These are phyloP conservation scores for Eulemur mongoz DNA, from an alignment of 2,797 vertebrate species.

Conservation along the genomic window DNA sequence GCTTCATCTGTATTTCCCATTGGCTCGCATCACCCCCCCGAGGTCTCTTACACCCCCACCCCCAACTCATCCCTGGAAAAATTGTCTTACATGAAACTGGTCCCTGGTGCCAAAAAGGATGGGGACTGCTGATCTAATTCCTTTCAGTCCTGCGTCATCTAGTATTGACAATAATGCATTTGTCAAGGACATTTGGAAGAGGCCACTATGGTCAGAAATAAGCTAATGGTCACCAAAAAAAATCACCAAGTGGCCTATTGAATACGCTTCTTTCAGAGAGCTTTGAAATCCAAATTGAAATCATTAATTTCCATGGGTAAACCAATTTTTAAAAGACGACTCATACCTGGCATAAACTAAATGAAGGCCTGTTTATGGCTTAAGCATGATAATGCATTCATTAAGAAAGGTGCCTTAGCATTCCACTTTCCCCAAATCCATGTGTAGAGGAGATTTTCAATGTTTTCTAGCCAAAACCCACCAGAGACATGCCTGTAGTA, in stretches of 20 bases:
- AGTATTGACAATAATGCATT: background rate
- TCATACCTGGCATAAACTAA: background rate
- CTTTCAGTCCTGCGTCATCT: background rate
- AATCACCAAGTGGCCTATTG: background rate
- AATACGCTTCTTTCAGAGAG: background rate
- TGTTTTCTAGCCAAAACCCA: background rate
- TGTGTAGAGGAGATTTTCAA: background rate
- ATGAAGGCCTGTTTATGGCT: background rate
- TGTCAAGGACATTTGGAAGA: background rate
- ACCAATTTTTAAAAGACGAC: background rate
- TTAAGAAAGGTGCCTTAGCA: background rate
- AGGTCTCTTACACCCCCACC: no score
- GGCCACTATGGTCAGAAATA: background rate
- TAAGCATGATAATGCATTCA: background rate
- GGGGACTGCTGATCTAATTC: background rate
- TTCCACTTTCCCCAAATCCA: background rate
- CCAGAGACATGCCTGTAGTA: background rate
- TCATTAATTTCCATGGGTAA: background rate
- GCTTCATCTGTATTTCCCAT: no score
- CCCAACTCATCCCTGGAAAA: no score
- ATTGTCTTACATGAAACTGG: no score
- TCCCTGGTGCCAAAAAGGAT: no score
- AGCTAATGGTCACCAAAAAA: background rate
- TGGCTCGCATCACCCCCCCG: no score
- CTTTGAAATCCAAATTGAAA: background rate